Evolutionary conservation across 1,140 invertebrate genomes (phyloP), one percentile per base, ranked within the genome.

Genomic region (Pararge aegeria): DNA sequence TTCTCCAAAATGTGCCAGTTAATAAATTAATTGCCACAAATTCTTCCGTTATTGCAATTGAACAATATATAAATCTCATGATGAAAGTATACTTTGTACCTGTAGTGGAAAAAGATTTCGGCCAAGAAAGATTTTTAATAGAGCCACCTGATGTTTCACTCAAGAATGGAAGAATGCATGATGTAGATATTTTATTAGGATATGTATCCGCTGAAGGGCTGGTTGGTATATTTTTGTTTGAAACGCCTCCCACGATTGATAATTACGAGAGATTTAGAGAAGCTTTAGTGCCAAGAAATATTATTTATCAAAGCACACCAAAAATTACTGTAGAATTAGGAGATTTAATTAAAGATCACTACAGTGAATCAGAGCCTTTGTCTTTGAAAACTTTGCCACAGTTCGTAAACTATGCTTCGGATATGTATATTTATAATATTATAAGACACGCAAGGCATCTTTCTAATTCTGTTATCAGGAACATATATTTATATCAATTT

Each of bases 321-420:
- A 53, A 57, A 0, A 78, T 56, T 37, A 56, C 53, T 56, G 56
- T 86, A 40, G 40, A 76, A 40, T 55, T 91, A n/a, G 66, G 78
- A 0, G 64, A 87, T 0, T 67, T 64, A 59, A 82, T 92, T 7
- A 72, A 66, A 21, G 54, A 87, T 18, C 84, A 87, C 68, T 93
- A 92, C 73, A 92, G 90, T 61, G 84, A 78, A 12, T 54, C 84
- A 2, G 71, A 87, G 59, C 21, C 49, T 2, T 50, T 90, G 0
- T 61, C 48, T 5, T 5, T 58, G 4, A 63, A 87, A 1, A 73
- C 61, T 18, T 51, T 70, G 3, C 65, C 76, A 1, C 74, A 86
- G 34, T 84, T 83, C 16, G 50, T 85, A 0, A 66, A 83, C 37
- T 85, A 79, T 61, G 30, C 66, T 6, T 68, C 72, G 1, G 87